Evolutionary conservation across 2,113 vertebrate genomes (phyloP).

Genomic region (Hoplias malabaricus): DNA sequence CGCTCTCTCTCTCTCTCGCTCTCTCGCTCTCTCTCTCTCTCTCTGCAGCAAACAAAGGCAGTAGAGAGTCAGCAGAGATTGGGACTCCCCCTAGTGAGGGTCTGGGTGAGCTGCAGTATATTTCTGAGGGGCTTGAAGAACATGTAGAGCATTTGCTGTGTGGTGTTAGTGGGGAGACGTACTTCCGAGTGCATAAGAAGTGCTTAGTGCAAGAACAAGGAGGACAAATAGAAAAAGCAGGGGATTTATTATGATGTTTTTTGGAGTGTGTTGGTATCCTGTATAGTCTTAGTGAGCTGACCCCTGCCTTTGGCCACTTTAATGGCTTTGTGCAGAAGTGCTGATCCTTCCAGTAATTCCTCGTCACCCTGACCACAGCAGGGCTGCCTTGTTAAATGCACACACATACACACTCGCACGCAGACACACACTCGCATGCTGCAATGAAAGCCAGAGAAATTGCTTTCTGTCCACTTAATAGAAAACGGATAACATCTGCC

Average conservation of each 20-base stretch:
- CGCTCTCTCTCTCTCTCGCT: background rate
- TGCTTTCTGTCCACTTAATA: slow-evolving; percentile 59
- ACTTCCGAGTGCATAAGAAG: background rate
- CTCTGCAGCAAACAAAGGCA: slow-evolving; percentile 31
- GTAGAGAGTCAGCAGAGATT: slow-evolving; percentile 10
- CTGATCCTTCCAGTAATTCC: slow-evolving; percentile 53
- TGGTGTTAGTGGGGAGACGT: background rate
- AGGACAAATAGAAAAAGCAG: background rate
- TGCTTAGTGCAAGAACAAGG: background rate
- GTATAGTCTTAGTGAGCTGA: slow-evolving; percentile 22
- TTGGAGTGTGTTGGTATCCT: background rate
- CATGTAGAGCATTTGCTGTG: no score
- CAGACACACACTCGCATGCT: slow-evolving; percentile 22
- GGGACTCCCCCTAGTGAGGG: slow-evolving; percentile 34
- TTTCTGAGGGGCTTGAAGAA: no score
- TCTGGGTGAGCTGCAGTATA: background rate
- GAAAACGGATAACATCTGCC: slow-evolving; percentile 56
- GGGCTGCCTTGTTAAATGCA: slow-evolving; percentile 32
- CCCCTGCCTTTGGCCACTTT: slow-evolving; percentile 34
- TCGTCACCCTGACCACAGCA: slow-evolving; percentile 34
- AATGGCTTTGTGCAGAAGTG: slow-evolving; percentile 56
- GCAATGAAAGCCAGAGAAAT: slow-evolving; percentile 55
- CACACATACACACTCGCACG: slow-evolving; percentile 27
- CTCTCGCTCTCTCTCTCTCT: background rate
- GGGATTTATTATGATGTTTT: slow-evolving; percentile 14